A percentile compares a stretch with the other conserved stretches of the same genome.
These are phyloP conservation scores for Bucorvus abyssinicus DNA, from an alignment of 2,797 vertebrate species.

Conservation along the genomic window DNA sequence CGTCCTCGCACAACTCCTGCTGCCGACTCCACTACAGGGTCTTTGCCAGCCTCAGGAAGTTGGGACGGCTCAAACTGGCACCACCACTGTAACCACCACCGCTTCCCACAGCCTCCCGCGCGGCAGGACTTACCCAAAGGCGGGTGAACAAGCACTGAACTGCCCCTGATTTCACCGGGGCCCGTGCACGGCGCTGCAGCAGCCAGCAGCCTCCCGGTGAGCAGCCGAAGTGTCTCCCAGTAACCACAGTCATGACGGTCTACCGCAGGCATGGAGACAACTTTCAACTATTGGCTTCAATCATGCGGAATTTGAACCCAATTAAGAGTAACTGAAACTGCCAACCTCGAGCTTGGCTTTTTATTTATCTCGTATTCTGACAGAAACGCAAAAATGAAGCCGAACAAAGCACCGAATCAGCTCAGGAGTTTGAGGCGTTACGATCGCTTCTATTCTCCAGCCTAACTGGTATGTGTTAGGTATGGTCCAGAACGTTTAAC, in stretches of 20 bases:
- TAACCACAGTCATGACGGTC: background rate
- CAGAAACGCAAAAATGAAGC: background rate
- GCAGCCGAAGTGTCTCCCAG: background rate
- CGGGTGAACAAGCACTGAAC: background rate
- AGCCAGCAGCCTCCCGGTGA: background rate
- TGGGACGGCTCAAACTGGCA: background rate
- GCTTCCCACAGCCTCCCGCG: background rate
- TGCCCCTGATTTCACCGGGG: accelerated
- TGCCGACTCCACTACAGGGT: background rate
- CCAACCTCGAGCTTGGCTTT: background rate
- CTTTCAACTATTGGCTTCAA: background rate
- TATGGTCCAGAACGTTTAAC: background rate
- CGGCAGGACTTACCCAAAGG: background rate
- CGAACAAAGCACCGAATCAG: background rate
- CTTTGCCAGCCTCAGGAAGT: background rate
- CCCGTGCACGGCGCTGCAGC: background rate
- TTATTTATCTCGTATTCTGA: background rate
- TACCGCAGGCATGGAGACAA: background rate
- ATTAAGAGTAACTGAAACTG: background rate
- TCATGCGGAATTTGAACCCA: background rate
- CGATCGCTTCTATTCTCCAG: background rate
- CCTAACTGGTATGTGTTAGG: background rate
- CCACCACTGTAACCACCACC: background rate
- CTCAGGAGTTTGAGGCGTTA: background rate
- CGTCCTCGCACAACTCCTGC: background rate